Percentiles rank a stretch among this genome's conserved stretches.
Conservation (phyloP, 1,140 invertebrate genomes). For the Paracyclopina nana region DNA sequence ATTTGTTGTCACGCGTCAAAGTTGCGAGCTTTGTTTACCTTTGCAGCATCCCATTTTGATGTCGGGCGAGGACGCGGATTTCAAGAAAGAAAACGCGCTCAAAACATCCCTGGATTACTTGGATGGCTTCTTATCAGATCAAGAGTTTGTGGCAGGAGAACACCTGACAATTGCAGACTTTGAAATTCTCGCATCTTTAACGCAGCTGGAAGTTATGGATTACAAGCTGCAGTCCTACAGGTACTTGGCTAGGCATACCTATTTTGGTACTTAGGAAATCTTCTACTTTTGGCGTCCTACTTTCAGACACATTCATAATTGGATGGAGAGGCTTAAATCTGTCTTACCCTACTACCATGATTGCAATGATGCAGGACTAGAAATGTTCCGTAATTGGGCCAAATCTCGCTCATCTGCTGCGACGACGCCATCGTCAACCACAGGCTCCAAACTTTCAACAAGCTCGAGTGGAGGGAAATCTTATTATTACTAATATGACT, state of each 20-base stretch:
- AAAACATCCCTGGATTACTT: slow-evolving; percentile 19
- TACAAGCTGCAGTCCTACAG: not conserved
- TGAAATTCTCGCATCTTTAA: slow-evolving; percentile 18
- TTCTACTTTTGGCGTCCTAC: not conserved
- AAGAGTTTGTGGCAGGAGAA: slow-evolving; percentile 17
- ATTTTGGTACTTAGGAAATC: not conserved
- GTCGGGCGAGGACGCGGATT: not conserved
- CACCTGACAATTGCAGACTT: slow-evolving; percentile 21
- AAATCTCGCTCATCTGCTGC: too few species aligned
- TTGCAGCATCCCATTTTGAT: slow-evolving; percentile 17
- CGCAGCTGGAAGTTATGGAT: not conserved
- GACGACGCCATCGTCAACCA: too few species aligned
- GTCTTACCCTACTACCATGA: not conserved
- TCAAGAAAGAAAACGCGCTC: slow-evolving; percentile 18
- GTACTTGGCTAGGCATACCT: not conserved
- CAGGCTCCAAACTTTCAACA: too few species aligned
- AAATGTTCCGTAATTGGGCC: not conserved
- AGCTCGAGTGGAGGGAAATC: too few species aligned
- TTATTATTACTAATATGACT: too few species aligned
- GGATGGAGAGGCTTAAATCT: not conserved
- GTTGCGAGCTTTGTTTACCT: slow-evolving; percentile 15
- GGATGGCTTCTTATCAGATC: slow-evolving; percentile 18
- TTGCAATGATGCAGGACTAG: not conserved
- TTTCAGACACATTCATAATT: not conserved
- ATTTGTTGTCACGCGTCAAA: slow-evolving; percentile 18